Conservation (phyloP, 1,140 invertebrate genomes). For the Plutomurus gul region DNA sequence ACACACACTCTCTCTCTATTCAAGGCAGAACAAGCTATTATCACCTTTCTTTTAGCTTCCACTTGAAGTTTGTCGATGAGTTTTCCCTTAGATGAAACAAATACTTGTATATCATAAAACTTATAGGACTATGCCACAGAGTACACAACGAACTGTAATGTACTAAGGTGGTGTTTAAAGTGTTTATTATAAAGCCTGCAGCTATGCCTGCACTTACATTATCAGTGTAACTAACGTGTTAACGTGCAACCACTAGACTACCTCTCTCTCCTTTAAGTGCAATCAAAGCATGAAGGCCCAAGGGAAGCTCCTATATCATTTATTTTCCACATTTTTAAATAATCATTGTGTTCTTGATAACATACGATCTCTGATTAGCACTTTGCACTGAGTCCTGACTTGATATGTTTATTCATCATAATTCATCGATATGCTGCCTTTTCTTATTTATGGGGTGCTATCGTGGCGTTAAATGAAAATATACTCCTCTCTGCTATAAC, state of each 20-base stretch:
- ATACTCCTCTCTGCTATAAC: not conserved
- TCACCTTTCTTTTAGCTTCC: conserved; percentile 11
- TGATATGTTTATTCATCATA: conserved; percentile 45
- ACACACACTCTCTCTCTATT: too few relatives aligned
- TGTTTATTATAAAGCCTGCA: not conserved
- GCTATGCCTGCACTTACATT: not conserved
- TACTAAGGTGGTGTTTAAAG: too few relatives aligned
- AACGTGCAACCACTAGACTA: not conserved
- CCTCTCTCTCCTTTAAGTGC: not conserved
- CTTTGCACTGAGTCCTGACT: conserved; percentile 4
- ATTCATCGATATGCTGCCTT: not conserved
- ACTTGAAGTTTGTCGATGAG: conserved; percentile 1
- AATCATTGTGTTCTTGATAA: conserved; percentile 41
- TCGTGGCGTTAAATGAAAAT: conserved; percentile 10
- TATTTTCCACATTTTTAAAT: conserved; percentile 40
- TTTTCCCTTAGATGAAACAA: not conserved
- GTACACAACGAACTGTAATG: not conserved
- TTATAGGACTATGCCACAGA: not conserved
- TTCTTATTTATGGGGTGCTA: not conserved
- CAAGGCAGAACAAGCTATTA: conserved; percentile 14
- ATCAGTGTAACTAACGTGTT: not conserved
- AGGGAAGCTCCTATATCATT: conserved; percentile 31
- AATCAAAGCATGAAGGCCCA: conserved; percentile 39
- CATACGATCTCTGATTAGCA: conserved; percentile 41
- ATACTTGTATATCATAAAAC: conserved; percentile 2